A percentile compares a stretch with the other conserved stretches of the same genome.
Evolutionary conservation across 2,888 invertebrate species (phyloP).

Genomic region (Melolontha melolontha): DNA sequence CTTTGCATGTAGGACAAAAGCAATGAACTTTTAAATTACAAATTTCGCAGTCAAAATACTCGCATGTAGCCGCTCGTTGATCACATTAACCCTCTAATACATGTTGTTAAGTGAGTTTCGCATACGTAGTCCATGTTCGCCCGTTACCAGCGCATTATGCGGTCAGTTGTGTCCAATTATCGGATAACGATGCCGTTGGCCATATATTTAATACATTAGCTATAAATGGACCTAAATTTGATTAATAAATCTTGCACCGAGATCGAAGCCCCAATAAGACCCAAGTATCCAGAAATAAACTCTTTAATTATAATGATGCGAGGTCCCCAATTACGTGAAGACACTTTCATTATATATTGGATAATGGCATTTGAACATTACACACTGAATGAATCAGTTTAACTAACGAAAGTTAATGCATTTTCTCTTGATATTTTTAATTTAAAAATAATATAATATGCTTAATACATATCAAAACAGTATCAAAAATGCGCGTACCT

Average conservation of each 20-base stretch:
- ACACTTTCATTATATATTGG: neutral
- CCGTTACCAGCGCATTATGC: constrained; percentile 36
- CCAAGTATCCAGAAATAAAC: constrained; percentile 22
- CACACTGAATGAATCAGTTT: too few species aligned
- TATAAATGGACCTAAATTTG: constrained; percentile 32
- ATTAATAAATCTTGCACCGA: constrained; percentile 30
- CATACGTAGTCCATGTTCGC: constrained; percentile 24
- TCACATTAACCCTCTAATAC: neutral
- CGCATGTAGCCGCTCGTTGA: too few species aligned
- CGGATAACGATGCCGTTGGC: constrained; percentile 30
- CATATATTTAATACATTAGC: constrained; percentile 38
- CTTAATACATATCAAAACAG: too few species aligned
- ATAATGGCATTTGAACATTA: too few species aligned
- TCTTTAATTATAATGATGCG: constrained; percentile 23
- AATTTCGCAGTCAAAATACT: too few species aligned
- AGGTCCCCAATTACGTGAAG: constrained; percentile 5
- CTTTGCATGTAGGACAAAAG: too few species aligned
- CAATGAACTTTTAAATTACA: too few species aligned
- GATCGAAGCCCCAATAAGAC: constrained; percentile 2
- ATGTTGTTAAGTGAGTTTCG: constrained; percentile 2
- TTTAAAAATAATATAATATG: too few species aligned
- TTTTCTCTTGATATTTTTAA: too few species aligned
- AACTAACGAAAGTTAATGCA: too few species aligned
- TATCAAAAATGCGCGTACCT: too few species aligned
- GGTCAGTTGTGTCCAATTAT: constrained; percentile 42